Evolutionary conservation across 1,140 invertebrate genomes (phyloP).

Genomic region (Aleiodes sp.): DNA sequence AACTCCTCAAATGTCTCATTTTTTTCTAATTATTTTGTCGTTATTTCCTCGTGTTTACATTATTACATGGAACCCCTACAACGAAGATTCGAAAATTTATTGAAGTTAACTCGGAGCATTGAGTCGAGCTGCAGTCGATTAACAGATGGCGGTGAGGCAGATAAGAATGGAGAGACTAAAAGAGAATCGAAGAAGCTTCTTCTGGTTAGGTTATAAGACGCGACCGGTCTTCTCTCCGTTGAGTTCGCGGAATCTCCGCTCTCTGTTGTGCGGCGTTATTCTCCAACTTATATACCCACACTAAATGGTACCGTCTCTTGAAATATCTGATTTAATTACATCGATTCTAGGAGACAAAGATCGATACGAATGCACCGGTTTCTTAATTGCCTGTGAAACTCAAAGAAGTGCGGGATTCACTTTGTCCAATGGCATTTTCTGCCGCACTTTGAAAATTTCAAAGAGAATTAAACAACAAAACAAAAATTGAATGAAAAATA

Average conservation of each 20-base stretch:
- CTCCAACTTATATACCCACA: constrained; percentile 28
- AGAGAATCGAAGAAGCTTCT: constrained; percentile 42
- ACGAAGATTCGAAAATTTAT: too few relatives aligned
- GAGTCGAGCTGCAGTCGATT: constrained; percentile 8
- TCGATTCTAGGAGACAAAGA: constrained; percentile 61
- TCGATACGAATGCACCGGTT: constrained; percentile 51
- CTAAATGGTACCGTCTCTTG: constrained; percentile 54
- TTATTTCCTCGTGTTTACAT: too few relatives aligned
- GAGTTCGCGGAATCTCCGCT: constrained; percentile 45
- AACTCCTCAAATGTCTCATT: too few relatives aligned
- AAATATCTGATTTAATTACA: constrained; percentile 64
- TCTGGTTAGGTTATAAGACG: constrained; percentile 40
- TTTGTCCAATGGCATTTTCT: constrained; percentile 21
- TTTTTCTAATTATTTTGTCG: too few relatives aligned
- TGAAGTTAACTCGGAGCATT: too few relatives aligned
- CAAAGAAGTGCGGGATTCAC: constrained; percentile 26
- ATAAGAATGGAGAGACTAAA: constrained; percentile 21
- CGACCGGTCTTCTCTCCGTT: constrained; percentile 39
- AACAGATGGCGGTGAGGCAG: constrained; percentile 24
- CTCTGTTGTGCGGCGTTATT: constrained; percentile 31
- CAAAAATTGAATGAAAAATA: background rate
- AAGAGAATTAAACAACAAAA: too few relatives aligned
- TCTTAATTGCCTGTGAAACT: constrained; percentile 51
- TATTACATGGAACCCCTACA: too few relatives aligned
- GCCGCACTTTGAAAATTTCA: background rate